Evolutionary conservation across 2,113 vertebrate species (phyloP), one percentile per base, ranked within the genome.

Genomic region (Amphilophus citrinellus): DNA sequence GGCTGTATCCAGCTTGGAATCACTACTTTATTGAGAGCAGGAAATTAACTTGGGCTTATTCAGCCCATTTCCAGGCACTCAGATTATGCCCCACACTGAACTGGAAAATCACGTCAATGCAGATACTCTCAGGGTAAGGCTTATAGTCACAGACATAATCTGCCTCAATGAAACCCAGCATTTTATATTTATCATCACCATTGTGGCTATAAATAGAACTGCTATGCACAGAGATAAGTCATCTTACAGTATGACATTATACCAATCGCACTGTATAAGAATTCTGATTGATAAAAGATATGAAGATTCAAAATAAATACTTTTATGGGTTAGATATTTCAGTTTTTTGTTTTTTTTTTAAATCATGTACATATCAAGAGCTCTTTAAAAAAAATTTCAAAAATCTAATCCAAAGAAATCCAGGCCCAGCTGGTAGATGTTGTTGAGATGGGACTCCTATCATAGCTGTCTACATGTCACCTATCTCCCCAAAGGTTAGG

Each of bases 21-120:
- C 82, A 37, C 85, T 88, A 77, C 86, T 91, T 92, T 91, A 93
- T 86, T 88, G 75, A 94, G 66, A 86, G 79, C 15, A 2, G 76
- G 79, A 66, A 83, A 86, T 91, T 88, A 85, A 86, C 81, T 91
- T 60, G 47, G 80, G 83, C 5, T 91, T 90, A 91, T 92, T 90
- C 91, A 91, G 42, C 84, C 89, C 80, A 92, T 92, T 93, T 94
- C 92, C 89, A 78, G 86, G 85, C 90, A 90, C 87, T 90, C 85
- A 81, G 88, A 92, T 93, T 93, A 93, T 92, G 89, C 77, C 59
- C 85, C 5, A 17, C 81, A 84, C 66, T 88, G 85, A 83, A 93
- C 83, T 86, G 84, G 83, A 91, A 93, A 94, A 93, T 89, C 22
- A 24, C 84, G 91, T 90, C 92, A 91, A 58, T 78, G 85, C 82